A percentile compares a stretch with the other conserved stretches of the same genome.
Conservation (phyloP, 2,113 vertebrate species). For the Amphiprion ocellaris region DNA sequence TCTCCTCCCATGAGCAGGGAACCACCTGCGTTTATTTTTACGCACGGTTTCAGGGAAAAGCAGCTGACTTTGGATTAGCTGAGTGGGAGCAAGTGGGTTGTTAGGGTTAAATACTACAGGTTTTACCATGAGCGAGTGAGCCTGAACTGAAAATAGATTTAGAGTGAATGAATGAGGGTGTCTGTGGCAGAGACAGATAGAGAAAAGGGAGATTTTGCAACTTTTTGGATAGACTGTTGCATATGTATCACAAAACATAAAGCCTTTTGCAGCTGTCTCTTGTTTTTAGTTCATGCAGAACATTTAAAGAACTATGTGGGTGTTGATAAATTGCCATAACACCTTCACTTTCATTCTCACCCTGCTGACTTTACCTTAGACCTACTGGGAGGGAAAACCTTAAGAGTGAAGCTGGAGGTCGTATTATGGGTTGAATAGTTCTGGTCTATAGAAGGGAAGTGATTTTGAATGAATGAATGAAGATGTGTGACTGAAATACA, state of each 20-base stretch:
- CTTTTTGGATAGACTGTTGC: not conserved
- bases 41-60: constrained; percentile 5
- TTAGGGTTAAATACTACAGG: constrained; percentile 1
- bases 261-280: not conserved
- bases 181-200: not conserved
- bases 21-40: not conserved
- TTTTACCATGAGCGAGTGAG: constrained; percentile 4
- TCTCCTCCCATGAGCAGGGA: not conserved
- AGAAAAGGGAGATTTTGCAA: not conserved
- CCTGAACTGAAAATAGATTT: not conserved
- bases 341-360: constrained; percentile 7
- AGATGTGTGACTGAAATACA: not conserved
- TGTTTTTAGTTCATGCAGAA: not conserved
- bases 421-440: not conserved
- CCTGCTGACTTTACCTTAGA: constrained; percentile 1
- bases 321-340: not conserved
- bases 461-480: not conserved
- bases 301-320: not conserved
- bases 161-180: not conserved
- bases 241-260: not conserved
- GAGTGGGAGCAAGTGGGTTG: constrained; percentile 6
- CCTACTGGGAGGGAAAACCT: constrained; percentile 11
- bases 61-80: constrained; percentile 36
- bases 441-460: not conserved
- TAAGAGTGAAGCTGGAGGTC: not conserved